A percentile compares a stretch with the other conserved stretches of the same genome.
These are phyloP conservation scores for Vombatus ursinus DNA, from an alignment of 2,113 vertebrate species.

Conservation along the genomic window DNA sequence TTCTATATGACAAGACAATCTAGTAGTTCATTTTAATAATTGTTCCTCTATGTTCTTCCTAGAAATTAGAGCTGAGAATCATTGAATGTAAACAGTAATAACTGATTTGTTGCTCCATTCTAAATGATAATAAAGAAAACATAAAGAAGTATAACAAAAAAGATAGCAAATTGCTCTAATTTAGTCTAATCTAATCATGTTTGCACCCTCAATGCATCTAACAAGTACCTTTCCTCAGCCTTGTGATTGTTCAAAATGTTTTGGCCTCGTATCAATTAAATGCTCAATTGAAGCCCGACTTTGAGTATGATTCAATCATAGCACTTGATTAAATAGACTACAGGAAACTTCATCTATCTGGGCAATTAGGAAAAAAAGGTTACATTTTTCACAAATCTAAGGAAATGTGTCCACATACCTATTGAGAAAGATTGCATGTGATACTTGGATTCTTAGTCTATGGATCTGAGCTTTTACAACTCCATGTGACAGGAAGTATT, in stretches of 20 bases:
- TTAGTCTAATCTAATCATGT: slow-evolving; percentile 38
- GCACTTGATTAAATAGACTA: slow-evolving; percentile 48
- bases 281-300: slow-evolving; percentile 13
- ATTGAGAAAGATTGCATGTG: background rate
- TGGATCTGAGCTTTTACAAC: background rate
- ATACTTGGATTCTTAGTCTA: background rate
- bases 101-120: background rate
- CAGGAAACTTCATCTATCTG: background rate
- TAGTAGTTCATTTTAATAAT: slow-evolving; percentile 18
- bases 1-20: background rate
- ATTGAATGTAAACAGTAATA: slow-evolving; percentile 48
- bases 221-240: slow-evolving; percentile 16
- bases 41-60: slow-evolving; percentile 1
- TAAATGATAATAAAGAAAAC: slow-evolving; percentile 11
- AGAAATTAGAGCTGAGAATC: background rate
- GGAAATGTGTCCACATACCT: background rate
- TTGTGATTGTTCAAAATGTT: slow-evolving; percentile 24
- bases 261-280: slow-evolving; percentile 49
- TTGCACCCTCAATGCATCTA: slow-evolving; percentile 14
- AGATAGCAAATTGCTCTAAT: slow-evolving; percentile 53
- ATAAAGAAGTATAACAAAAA: slow-evolving; percentile 45
- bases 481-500: background rate
- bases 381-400: background rate
- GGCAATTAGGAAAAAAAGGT: slow-evolving; percentile 1
- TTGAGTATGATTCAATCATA: slow-evolving; percentile 42